These are phyloP conservation scores for Aproaerema taeniolella DNA, from an alignment of 2,888 invertebrate genomes.

Conservation along the genomic window DNA sequence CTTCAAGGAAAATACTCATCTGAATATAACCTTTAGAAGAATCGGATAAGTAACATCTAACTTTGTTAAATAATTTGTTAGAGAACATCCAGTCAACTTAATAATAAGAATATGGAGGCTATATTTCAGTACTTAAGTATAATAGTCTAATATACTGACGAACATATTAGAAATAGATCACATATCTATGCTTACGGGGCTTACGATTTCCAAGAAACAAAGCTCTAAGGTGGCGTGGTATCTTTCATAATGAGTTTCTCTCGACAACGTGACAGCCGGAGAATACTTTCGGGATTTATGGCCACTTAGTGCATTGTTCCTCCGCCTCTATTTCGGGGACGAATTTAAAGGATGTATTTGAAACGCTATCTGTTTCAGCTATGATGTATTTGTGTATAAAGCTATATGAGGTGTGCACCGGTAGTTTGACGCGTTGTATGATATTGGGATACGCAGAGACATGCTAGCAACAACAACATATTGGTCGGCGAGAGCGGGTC, in stretches of 20 bases:
- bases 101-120: background rate
- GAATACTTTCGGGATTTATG: constrained; percentile 6
- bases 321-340: constrained; percentile 27
- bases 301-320: constrained; percentile 40
- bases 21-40: too few relatives aligned
- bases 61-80: too few relatives aligned
- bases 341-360: constrained; percentile 6
- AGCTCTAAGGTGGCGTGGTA: constrained; percentile 41
- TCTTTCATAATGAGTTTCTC: constrained; percentile 6
- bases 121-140: background rate
- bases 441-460: constrained; percentile 74
- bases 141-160: constrained; percentile 45
- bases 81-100: too few relatives aligned
- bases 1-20: too few relatives aligned
- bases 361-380: constrained; percentile 4
- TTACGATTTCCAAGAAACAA: constrained; percentile 33
- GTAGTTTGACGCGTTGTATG: constrained; percentile 64
- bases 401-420: constrained; percentile 45
- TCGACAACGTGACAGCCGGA: constrained; percentile 5
- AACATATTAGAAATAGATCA: constrained; percentile 21
- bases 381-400: constrained; percentile 23
- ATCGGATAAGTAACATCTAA: too few relatives aligned
- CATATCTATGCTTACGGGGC: constrained; percentile 47
- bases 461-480: constrained; percentile 79
- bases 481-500: constrained; percentile 70